These are phyloP conservation scores for Andrena minutula DNA, from an alignment of 2,888 invertebrate species.

Conservation along the genomic window DNA sequence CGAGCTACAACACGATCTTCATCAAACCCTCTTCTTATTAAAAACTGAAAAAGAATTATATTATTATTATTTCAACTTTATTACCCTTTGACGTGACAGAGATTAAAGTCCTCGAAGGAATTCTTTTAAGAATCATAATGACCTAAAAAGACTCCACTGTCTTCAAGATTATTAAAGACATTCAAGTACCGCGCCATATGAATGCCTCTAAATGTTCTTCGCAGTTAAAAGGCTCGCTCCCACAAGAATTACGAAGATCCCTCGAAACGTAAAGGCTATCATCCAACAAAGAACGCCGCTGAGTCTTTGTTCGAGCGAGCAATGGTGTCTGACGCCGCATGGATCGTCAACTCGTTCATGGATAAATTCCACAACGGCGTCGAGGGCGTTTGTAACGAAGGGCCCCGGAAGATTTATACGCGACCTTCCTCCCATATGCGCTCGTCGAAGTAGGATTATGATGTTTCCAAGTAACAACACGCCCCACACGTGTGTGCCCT, in stretches of 20 bases:
- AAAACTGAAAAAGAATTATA: too few relatives aligned
- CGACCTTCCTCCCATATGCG: slow-evolving; percentile 61
- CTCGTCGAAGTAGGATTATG: slow-evolving; percentile 74
- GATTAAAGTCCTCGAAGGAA: too few relatives aligned
- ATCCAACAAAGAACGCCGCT: slow-evolving; percentile 21
- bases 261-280: slow-evolving; percentile 28
- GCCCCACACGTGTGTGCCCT: slow-evolving; percentile 65
- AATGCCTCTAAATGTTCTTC: neutral
- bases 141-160: neutral
- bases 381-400: slow-evolving; percentile 63
- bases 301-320: slow-evolving; percentile 36
- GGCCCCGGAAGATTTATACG: slow-evolving; percentile 69
- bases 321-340: slow-evolving; percentile 36
- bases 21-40: too few relatives aligned
- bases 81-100: too few relatives aligned
- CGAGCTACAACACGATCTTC: too few relatives aligned
- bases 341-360: slow-evolving; percentile 56
- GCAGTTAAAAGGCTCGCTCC: neutral
- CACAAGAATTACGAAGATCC: slow-evolving; percentile 32
- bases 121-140: too few relatives aligned
- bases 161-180: neutral
- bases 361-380: slow-evolving; percentile 67
- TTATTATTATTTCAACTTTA: too few relatives aligned
- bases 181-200: neutral
- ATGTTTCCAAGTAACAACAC: slow-evolving; percentile 79